phyloP scores from a whole-genome alignment of 2,888 invertebrate species.

The Drosophila greeni region DNA sequence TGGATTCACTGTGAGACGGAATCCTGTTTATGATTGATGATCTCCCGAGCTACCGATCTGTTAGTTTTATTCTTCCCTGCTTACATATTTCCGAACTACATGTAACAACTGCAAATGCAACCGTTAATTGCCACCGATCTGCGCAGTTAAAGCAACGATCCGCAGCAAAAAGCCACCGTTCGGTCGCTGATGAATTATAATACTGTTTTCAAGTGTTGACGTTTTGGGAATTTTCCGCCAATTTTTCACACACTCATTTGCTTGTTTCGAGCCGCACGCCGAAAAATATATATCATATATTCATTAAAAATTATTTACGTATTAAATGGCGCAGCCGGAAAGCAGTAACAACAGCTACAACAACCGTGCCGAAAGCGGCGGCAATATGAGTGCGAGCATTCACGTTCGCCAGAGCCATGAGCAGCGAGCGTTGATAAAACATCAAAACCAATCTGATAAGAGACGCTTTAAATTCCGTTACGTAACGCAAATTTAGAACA shows the following conservation, averaged over 20 bases:
- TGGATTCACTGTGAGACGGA: constrained; percentile 39
- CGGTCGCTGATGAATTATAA: constrained; percentile 24
- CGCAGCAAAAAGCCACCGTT: constrained; percentile 27
- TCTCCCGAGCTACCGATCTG: neutral
- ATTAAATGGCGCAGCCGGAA: constrained; percentile 60
- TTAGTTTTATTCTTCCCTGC: neutral
- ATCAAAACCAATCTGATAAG: constrained; percentile 77
- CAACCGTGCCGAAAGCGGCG: constrained; percentile 10
- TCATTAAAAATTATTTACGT: constrained; percentile 72
- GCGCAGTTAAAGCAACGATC: constrained; percentile 28
- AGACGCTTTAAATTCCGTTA: constrained; percentile 79
- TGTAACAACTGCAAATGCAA: constrained; percentile 51
- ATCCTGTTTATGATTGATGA: constrained; percentile 59
- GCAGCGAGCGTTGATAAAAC: constrained; percentile 70
- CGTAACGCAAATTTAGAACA: constrained; percentile 79
- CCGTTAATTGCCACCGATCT: constrained; percentile 56
- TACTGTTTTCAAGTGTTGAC: constrained; percentile 56
- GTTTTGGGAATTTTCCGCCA: constrained; percentile 65
- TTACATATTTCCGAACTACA: constrained; percentile 20
- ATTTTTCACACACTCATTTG: constrained; percentile 65
- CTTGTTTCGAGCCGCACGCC: constrained; percentile 54
- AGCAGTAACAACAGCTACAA: constrained; percentile 25
- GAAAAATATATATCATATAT: constrained; percentile 65
- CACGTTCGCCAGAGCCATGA: constrained; percentile 23
- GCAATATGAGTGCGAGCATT: constrained; percentile 10